Evolutionary conservation across 2,797 vertebrate species (phyloP), one percentile per base, ranked within the genome.

Genomic region (Heterohyrax brucei): DNA sequence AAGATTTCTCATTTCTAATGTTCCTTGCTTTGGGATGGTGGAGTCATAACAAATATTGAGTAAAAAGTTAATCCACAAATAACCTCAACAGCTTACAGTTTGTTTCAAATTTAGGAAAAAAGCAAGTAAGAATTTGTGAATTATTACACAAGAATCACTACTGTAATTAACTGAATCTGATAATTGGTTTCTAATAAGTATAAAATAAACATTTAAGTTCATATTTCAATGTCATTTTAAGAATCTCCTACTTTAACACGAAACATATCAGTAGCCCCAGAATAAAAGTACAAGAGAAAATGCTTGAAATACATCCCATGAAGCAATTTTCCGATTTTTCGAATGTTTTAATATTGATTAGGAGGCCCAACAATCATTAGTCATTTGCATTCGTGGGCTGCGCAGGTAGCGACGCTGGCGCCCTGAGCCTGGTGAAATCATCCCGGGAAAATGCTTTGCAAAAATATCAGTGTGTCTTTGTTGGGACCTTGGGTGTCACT

Each of bases 81-180:
- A 85, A 73, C 44, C 33, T 90, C 30, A 76, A 56, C 62, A 95
- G 26, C 48, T 85, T 92, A 48, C n/a, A 95, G 39, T 82, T 75
- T 72, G 12, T 79, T 87, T 95, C 76, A 76, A 89, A 72, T 84
- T 85, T 61, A 88, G 70, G 92, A 78, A 64, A 85, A 76, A 95
- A 53, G 18, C 39, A 90, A 78, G 53, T 50, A 75, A 93, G 87
- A 85, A 50, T 21, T 9, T 28, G 13, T 53, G 16, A 39, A 39
- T 39, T 53, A 39, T 70, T 24, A 91, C 10, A 68, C n/a, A 78
- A 64, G 28, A 33, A 4, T 59, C 80, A 62, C 46, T 87, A 39
- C 21, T 50, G 0, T 59, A 84, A 70, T 70, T 73, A n/a, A 93
- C 33, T 53, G 33, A 85, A 68, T 68, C 88, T 91, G 68, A 70